Evolutionary conservation across 2,113 vertebrate species (phyloP).

Genomic region (Onychorhynchus coronatus): DNA sequence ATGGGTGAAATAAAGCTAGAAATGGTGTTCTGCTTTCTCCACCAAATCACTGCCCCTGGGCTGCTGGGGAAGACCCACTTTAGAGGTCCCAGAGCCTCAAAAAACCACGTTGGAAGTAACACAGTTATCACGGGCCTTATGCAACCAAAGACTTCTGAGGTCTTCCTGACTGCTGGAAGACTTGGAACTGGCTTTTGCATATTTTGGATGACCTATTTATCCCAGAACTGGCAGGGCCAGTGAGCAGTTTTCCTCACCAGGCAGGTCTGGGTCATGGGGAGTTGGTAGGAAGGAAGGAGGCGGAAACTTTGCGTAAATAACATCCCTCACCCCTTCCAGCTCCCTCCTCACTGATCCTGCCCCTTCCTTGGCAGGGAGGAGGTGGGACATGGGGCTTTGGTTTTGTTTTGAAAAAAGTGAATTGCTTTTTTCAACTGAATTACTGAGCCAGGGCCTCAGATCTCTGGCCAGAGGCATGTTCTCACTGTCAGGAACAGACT

Average conservation of each 20-base stretch:
- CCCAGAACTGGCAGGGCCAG: conserved; percentile 19
- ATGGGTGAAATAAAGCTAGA: neutral
- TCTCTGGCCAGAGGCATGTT: conserved; percentile 1
- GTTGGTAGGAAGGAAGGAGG: conserved; percentile 52
- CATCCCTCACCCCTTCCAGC: neutral
- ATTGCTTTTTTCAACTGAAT: neutral
- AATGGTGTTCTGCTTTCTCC: neutral
- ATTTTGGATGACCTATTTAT: conserved; percentile 61
- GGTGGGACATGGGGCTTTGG: neutral
- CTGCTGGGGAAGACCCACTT: neutral
- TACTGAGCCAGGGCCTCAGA: conserved; percentile 7
- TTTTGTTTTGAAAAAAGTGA: neutral
- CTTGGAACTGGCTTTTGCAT: conserved; percentile 36
- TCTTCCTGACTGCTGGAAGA: neutral
- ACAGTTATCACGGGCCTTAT: neutral
- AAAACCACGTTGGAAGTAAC: neutral
- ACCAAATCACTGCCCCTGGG: neutral
- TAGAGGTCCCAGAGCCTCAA: neutral
- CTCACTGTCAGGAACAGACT: conserved; percentile 13
- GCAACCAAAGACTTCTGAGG: neutral
- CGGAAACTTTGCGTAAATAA: neutral
- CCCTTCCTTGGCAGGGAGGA: neutral
- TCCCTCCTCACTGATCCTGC: neutral
- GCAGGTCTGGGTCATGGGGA: conserved; percentile 40
- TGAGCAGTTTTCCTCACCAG: neutral